phyloP scores from a whole-genome alignment of 2,113 vertebrate species.

The Tetrax tetrax region DNA sequence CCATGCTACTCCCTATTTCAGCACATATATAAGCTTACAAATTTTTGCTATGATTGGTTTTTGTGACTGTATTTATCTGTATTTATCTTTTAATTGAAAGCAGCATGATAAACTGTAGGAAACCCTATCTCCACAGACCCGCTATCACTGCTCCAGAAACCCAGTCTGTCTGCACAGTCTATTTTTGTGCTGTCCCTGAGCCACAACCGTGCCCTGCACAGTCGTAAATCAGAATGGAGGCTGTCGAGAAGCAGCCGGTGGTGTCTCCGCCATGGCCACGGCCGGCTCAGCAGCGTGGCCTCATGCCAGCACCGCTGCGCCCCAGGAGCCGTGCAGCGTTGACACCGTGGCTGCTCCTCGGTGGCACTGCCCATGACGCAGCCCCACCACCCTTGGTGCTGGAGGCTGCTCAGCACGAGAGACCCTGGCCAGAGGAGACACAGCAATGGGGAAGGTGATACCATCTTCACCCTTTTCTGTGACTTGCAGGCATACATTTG shows the following conservation, averaged over 20 bases:
- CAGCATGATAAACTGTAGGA: background rate
- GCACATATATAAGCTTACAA: background rate
- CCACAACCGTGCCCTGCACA: background rate
- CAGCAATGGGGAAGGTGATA: fast-evolving
- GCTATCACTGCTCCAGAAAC: background rate
- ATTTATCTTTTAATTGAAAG: background rate
- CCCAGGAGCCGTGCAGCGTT: fast-evolving
- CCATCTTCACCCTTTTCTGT: background rate
- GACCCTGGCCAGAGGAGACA: fast-evolving
- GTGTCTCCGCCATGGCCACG: background rate
- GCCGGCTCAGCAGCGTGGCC: too few species aligned
- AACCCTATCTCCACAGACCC: background rate
- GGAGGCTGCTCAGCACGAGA: background rate
- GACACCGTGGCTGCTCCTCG: background rate
- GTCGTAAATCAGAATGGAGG: fast-evolving
- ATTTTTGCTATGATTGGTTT: background rate
- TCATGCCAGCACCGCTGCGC: background rate
- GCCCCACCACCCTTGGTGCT: background rate
- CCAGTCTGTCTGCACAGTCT: background rate
- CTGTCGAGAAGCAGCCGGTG: background rate
- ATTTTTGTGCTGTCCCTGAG: background rate
- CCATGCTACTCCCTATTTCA: background rate
- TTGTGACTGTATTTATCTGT: background rate
- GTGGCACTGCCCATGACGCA: fast-evolving
- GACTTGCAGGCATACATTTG: background rate